These are phyloP conservation scores for Drosophila koepferae DNA, from an alignment of 2,888 invertebrate genomes.

Conservation along the genomic window DNA sequence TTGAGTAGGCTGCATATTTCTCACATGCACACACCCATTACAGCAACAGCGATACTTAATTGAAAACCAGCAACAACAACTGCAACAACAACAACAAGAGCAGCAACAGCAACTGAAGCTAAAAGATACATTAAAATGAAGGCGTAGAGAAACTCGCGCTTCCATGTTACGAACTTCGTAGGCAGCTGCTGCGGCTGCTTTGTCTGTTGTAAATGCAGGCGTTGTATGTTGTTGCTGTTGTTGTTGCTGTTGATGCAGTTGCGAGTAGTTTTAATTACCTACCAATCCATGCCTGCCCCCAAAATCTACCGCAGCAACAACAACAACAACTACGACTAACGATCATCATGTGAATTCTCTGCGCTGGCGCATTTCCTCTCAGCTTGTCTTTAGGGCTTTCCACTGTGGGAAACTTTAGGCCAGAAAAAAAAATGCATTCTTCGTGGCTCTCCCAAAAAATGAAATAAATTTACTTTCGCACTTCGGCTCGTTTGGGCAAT, in stretches of 20 bases:
- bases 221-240: constrained; percentile 34
- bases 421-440: constrained; percentile 53
- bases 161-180: constrained; percentile 57
- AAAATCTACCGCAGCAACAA: constrained; percentile 43
- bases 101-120: constrained; percentile 20
- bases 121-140: constrained; percentile 76
- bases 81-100: constrained; percentile 12
- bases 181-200: constrained; percentile 37
- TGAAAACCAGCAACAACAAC: constrained; percentile 59
- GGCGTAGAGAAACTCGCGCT: constrained; percentile 76
- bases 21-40: constrained; percentile 50
- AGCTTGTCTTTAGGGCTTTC: constrained; percentile 19
- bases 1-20: constrained; percentile 70
- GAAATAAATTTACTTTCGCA: constrained; percentile 50
- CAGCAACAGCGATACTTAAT: constrained; percentile 59
- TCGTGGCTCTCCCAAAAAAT: constrained; percentile 14
- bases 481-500: constrained; percentile 12
- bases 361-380: constrained; percentile 71
- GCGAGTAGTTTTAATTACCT: constrained; percentile 71
- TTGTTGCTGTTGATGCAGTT: constrained; percentile 49
- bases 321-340: constrained; percentile 51
- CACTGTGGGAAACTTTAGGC: constrained; percentile 46
- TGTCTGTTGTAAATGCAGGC: constrained; percentile 55
- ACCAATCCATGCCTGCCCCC: constrained; percentile 64
- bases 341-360: constrained; percentile 77